A percentile compares a stretch with the other conserved stretches of the same genome.
These are phyloP conservation scores for Epizoanthus fatuus DNA, from an alignment of 92 coral and sea anemone species.

Conservation along the genomic window DNA sequence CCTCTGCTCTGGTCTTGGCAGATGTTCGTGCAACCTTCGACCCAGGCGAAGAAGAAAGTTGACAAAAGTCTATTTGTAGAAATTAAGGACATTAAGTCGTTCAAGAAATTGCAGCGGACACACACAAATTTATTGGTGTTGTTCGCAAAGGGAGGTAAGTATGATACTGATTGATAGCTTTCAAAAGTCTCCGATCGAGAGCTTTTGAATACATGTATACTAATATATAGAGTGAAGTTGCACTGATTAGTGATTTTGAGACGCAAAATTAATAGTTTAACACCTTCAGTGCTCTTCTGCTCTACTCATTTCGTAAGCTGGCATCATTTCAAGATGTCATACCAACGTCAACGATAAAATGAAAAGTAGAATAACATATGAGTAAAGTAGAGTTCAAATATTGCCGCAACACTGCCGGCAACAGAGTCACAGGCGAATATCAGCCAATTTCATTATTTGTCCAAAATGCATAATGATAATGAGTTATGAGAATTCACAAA, in stretches of 20 bases:
- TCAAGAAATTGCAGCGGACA: slow-evolving; percentile 94
- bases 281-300: no score
- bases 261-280: no score
- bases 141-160: slow-evolving; percentile 91
- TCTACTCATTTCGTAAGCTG: no score
- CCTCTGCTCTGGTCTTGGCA: slow-evolving; percentile 19
- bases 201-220: no score
- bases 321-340: no score
- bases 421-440: neutral
- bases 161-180: neutral
- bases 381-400: no score
- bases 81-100: slow-evolving; percentile 88
- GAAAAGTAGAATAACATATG: no score
- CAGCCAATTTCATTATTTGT: neutral
- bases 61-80: slow-evolving; percentile 85
- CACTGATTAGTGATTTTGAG: neutral
- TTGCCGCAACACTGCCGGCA: no score
- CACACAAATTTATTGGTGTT: slow-evolving; percentile 93
- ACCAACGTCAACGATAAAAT: no score
- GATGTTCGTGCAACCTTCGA: slow-evolving; percentile 43
- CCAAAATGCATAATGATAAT: neutral
- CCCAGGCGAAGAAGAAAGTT: slow-evolving; percentile 80
- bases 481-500: neutral
- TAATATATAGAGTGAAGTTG: no score
- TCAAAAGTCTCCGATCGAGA: slow-evolving; percentile 25